Base-by-base conservation (phyloP, 2,888 invertebrate genomes). In the Celastrina argiolus region DNA sequence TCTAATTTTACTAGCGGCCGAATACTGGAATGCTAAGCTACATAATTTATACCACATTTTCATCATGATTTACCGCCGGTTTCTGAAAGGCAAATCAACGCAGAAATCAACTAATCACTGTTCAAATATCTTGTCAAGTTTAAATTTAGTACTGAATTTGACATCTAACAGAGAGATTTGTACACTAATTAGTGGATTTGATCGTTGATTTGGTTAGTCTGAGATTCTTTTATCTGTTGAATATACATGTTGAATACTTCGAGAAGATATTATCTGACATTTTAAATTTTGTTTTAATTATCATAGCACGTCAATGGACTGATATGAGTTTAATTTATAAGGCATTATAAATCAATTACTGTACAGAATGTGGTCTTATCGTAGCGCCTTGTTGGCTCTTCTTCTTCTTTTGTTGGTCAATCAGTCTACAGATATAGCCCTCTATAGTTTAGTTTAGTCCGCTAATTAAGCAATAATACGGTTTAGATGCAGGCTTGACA, bases 331-430 rank as follows among this genome's bases (percentile, higher is more conserved):
- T 76, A 73, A 78, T 80, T 79, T 77, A 80, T 76, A 71, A 69
- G 68, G 66, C 75, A 77, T 78, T 78, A 80, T 81, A 79, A 81
- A 81, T 80, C 78, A 79, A 79, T 80, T 77, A 76, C 70, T n/a
- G 67, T 69, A 70, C 72, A 67, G 69, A 71, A 68, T 70, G 68
- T 70, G 72, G 69, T 71, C 68, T 68, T 65, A 69, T 65, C 64
- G 45, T 45, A 28, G 64, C 64, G 64, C 16, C 51, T 51, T 14
- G 12, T 12, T 51, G 22, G 22, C 22, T 51, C 51, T 26, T 51
- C 14, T 14, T 26, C 26, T 14, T 22, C 7, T 3, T 6, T 22
- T 51, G 26, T 51, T 26, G 51, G 12, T 51, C 51, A 26, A 26
- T 51, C 51, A 22, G 51, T 51, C 45, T 16, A 18, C 18, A 1